These are phyloP conservation scores for Myotis planiceps DNA, from an alignment of 2,797 vertebrate genomes.

Conservation along the genomic window DNA sequence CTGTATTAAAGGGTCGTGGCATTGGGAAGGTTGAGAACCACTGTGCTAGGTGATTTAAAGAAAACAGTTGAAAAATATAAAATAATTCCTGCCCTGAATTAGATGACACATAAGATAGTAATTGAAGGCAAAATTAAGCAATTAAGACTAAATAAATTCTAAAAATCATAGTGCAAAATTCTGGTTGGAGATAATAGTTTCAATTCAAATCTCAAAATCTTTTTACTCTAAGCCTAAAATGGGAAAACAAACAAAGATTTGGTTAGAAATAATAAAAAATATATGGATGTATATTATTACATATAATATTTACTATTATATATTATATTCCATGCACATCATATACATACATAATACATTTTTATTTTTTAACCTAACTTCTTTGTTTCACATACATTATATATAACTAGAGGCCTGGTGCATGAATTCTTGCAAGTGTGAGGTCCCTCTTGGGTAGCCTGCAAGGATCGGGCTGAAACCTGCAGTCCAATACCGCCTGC, in stretches of 20 bases:
- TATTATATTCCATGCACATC: background rate
- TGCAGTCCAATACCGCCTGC: too few species aligned
- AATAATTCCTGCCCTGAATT: background rate
- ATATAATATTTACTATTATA: background rate
- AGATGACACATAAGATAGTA: background rate
- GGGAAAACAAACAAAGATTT: background rate
- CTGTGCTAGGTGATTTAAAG: background rate
- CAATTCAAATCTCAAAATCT: background rate
- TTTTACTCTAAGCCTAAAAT: background rate
- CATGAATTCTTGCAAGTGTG: too few species aligned
- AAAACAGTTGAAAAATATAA: background rate
- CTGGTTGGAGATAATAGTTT: background rate
- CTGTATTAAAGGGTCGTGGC: too few species aligned
- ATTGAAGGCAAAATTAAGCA: background rate
- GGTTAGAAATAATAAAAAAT: background rate
- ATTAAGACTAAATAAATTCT: background rate
- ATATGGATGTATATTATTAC: background rate
- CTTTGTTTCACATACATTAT: background rate
- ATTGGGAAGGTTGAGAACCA: too few species aligned
- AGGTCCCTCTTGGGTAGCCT: too few species aligned
- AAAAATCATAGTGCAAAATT: background rate
- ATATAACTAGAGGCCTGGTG: background rate
- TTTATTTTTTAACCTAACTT: background rate
- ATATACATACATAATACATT: background rate
- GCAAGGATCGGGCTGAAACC: too few species aligned